Evolutionary conservation across 2,797 vertebrate species (phyloP).

Genomic region (Carcharodon carcharias): DNA sequence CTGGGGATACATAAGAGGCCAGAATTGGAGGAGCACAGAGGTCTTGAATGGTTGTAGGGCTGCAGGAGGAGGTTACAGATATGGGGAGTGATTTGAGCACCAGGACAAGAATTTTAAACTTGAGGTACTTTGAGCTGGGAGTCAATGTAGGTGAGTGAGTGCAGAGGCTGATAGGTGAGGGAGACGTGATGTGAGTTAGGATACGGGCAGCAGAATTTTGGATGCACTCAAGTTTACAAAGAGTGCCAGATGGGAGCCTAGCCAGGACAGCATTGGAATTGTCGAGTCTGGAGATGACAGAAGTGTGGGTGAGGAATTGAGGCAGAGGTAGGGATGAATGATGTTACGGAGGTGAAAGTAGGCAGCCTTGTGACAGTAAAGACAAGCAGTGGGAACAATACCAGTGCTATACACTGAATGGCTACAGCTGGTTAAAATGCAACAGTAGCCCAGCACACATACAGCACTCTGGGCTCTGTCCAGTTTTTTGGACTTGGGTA

Average conservation of each 20-base stretch:
- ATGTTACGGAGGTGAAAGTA: not conserved
- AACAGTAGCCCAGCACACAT: not conserved
- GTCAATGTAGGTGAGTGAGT: no score
- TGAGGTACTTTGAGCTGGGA: not conserved
- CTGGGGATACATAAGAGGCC: not conserved
- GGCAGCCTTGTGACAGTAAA: not conserved
- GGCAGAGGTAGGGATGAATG: not conserved
- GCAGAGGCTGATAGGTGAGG: no score
- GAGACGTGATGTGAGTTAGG: no score
- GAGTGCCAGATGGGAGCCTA: not conserved
- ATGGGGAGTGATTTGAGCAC: not conserved
- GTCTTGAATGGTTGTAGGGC: not conserved
- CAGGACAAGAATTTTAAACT: not conserved
- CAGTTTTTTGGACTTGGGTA: not conserved
- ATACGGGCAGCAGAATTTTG: not conserved
- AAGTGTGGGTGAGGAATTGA: not conserved
- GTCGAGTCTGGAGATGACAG: not conserved
- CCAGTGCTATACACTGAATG: not conserved
- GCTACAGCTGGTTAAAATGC: not conserved
- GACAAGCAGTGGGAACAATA: not conserved
- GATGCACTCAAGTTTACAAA: not conserved
- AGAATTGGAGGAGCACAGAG: not conserved
- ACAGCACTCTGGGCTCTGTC: not conserved
- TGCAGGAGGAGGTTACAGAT: not conserved
- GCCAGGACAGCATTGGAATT: not conserved